Evolutionary conservation across 2,888 invertebrate genomes (phyloP).

Genomic region (Troides aeacus): DNA sequence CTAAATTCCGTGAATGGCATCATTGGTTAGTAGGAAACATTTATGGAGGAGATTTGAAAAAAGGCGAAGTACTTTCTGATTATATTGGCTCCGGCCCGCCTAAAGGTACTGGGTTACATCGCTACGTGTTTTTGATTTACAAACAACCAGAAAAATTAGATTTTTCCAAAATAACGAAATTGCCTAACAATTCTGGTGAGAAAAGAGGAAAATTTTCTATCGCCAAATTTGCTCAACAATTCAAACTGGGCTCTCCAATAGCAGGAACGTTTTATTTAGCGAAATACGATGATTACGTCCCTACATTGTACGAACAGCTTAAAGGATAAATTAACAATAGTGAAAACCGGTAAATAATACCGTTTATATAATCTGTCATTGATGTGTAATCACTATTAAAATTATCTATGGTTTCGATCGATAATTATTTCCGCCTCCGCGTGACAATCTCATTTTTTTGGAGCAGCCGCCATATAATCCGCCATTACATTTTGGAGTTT

Average conservation of each 20-base stretch:
- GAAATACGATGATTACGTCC: slow-evolving; percentile 82
- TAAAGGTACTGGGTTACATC: slow-evolving; percentile 84
- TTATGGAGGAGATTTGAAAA: slow-evolving; percentile 80
- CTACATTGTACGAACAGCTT: slow-evolving; percentile 65
- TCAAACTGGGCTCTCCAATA: slow-evolving; percentile 78
- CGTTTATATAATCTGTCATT: slow-evolving; percentile 37
- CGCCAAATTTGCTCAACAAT: slow-evolving; percentile 79
- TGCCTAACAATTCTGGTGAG: slow-evolving; percentile 71
- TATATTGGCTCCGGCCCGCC: slow-evolving; percentile 85
- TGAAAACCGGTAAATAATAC: slow-evolving; percentile 39
- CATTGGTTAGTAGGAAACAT: slow-evolving; percentile 90
- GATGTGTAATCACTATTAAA: slow-evolving; percentile 32
- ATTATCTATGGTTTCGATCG: slow-evolving; percentile 69
- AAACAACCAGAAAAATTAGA: slow-evolving; percentile 78
- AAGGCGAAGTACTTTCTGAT: slow-evolving; percentile 83
- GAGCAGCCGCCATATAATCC: slow-evolving; percentile 55
- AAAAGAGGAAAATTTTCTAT: slow-evolving; percentile 80
- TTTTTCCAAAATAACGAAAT: slow-evolving; percentile 61
- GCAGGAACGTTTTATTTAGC: slow-evolving; percentile 83
- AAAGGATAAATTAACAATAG: slow-evolving; percentile 50
- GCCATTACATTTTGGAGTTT: slow-evolving; percentile 77
- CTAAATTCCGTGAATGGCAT: slow-evolving; percentile 85
- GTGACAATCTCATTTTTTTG: slow-evolving; percentile 75
- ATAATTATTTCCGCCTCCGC: slow-evolving; percentile 76
- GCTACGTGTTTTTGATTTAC: slow-evolving; percentile 85